Percentiles rank a stretch among this genome's conserved stretches.
phyloP scores from a whole-genome alignment of 2,888 invertebrate species.

The Drosophila cognata region DNA sequence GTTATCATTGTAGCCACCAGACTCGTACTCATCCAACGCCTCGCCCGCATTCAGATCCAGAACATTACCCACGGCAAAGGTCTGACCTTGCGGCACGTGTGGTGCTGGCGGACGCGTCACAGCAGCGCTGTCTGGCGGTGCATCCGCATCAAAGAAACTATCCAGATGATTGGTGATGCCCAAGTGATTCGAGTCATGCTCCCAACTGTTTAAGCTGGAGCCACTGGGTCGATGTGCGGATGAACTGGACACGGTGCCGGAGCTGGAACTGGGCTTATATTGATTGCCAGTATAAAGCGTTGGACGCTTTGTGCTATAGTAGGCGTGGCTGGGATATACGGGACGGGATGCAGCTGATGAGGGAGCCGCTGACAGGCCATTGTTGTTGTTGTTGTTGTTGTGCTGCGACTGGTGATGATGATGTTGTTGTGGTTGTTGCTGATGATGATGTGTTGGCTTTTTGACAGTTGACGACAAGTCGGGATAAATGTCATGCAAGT shows the following conservation, averaged over 20 bases:
- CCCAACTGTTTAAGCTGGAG: conserved; percentile 76
- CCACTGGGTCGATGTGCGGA: conserved; percentile 43
- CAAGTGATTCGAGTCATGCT: conserved; percentile 82
- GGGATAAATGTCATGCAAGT: conserved; percentile 85
- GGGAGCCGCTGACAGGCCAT: conserved; percentile 58
- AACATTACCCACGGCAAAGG: conserved; percentile 83
- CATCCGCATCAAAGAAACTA: conserved; percentile 82
- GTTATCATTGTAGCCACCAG: conserved; percentile 70
- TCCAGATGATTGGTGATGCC: conserved; percentile 84
- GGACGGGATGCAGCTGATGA: conserved; percentile 40
- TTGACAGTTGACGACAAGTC: conserved; percentile 78
- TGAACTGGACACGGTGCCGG: conserved; percentile 37
- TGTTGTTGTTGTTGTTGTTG: conserved; percentile 39
- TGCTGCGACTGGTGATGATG: conserved; percentile 32
- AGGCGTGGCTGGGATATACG: conserved; percentile 56
- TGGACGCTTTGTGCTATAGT: conserved; percentile 81
- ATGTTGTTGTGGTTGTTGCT: conserved; percentile 46
- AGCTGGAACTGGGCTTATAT: conserved; percentile 68
- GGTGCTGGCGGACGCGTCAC: conserved; percentile 34
- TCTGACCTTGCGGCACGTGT: conserved; percentile 69
- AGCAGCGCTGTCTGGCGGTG: conserved; percentile 41
- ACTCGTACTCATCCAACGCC: conserved; percentile 76
- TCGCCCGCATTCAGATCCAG: conserved; percentile 82
- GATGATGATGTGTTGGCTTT: conserved; percentile 62
- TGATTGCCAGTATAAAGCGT: conserved; percentile 55